A percentile compares a stretch with the other conserved stretches of the same genome.
These are phyloP conservation scores for Poecilus cupreus DNA, from an alignment of 2,888 invertebrate genomes.

Conservation along the genomic window DNA sequence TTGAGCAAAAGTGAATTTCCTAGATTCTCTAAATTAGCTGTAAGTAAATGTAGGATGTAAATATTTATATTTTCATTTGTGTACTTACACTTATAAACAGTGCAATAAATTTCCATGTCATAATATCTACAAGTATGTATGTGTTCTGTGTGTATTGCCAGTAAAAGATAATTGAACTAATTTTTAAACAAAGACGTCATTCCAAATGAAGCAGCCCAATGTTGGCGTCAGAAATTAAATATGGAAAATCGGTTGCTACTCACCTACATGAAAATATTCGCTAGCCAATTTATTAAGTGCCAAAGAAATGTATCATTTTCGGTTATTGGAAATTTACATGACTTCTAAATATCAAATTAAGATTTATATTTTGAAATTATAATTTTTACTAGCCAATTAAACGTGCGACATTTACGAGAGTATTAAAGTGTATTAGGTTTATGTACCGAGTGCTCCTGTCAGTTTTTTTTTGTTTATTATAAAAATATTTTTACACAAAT, in stretches of 20 bases:
- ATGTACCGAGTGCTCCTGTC: too few relatives aligned
- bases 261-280: conserved; percentile 38
- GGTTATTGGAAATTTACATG: neutral
- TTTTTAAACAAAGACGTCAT: conserved; percentile 32
- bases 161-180: neutral
- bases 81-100: neutral
- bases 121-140: neutral
- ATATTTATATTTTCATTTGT: neutral
- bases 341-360: neutral
- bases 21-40: neutral
- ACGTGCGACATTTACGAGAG: too few relatives aligned
- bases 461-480: too few relatives aligned
- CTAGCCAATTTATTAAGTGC: conserved; percentile 52
- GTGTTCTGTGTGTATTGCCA: neutral
- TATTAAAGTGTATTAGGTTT: too few relatives aligned
- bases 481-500: too few relatives aligned
- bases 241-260: conserved; percentile 41
- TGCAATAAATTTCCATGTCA: neutral
- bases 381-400: too few relatives aligned
- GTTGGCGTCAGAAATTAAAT: conserved; percentile 47
- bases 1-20: neutral
- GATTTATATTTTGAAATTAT: neutral
- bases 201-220: conserved; percentile 20
- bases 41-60: neutral
- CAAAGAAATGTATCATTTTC: conserved; percentile 27